These are phyloP conservation scores for Marronus borbonicus DNA, from an alignment of 2,888 invertebrate genomes.

Conservation along the genomic window DNA sequence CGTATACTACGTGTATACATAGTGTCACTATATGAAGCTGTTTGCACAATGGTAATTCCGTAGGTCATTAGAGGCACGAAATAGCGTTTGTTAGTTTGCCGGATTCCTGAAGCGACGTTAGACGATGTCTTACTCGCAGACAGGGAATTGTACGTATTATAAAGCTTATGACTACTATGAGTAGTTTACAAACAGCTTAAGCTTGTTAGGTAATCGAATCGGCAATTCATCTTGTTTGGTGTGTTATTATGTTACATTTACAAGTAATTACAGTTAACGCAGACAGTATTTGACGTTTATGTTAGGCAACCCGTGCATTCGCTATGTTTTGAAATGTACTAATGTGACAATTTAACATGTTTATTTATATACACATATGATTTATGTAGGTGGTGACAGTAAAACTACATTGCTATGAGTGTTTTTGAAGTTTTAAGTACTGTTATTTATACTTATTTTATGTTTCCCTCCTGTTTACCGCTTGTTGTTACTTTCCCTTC, in stretches of 20 bases:
- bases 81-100: conserved; percentile 14
- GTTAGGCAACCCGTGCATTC: conserved; percentile 24
- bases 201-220: conserved; percentile 34
- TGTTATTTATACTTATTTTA: too few relatives aligned
- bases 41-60: conserved; percentile 34
- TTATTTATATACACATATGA: neutral
- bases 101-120: conserved; percentile 25
- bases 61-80: conserved; percentile 27
- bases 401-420: neutral
- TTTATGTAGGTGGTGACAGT: neutral
- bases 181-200: conserved; percentile 14
- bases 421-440: too few relatives aligned
- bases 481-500: too few relatives aligned
- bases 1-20: conserved; percentile 12
- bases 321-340: conserved; percentile 13
- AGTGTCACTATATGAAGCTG: conserved; percentile 27
- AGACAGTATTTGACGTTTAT: conserved; percentile 23
- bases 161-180: neutral
- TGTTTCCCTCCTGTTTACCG: too few relatives aligned
- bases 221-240: conserved; percentile 34
- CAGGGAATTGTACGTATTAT: conserved; percentile 3
- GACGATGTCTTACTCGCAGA: conserved; percentile 27
- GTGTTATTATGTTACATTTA: conserved; percentile 26
- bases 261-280: conserved; percentile 34
- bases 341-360: neutral